Evolutionary conservation across 2,797 vertebrate species (phyloP).

Genomic region (Tenualosa ilisha): DNA sequence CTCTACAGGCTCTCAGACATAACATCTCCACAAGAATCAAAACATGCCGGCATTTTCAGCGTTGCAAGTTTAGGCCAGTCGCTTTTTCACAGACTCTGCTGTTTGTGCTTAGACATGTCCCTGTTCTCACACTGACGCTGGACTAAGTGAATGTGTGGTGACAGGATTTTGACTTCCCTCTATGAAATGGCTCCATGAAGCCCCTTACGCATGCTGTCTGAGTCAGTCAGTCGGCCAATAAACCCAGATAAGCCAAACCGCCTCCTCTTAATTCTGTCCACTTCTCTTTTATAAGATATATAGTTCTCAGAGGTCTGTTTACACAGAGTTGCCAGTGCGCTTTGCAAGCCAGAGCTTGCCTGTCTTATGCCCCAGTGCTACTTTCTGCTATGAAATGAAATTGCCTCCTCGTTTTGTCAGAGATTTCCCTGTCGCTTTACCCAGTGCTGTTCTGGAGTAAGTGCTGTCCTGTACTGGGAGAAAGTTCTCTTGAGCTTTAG

Average conservation of each 20-base stretch:
- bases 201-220: constrained; percentile 32
- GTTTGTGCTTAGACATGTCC: background rate
- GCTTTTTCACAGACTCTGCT: background rate
- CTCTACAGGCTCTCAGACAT: background rate
- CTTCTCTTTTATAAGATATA: constrained; percentile 37
- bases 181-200: constrained; percentile 28
- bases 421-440: constrained; percentile 65
- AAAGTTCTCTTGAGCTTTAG: constrained; percentile 57
- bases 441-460: constrained; percentile 58
- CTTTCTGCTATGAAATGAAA: constrained; percentile 70
- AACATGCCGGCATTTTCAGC: background rate
- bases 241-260: constrained; percentile 64
- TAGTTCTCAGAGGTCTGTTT: constrained; percentile 69
- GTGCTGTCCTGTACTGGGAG: constrained; percentile 60
- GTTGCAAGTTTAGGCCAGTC: background rate
- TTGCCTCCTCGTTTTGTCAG: constrained; percentile 72
- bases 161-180: constrained; percentile 30
- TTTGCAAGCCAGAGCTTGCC: constrained; percentile 58
- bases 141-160: constrained; percentile 23
- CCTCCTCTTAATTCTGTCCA: constrained; percentile 70
- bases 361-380: constrained; percentile 47
- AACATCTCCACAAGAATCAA: constrained; percentile 4
- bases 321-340: constrained; percentile 69
- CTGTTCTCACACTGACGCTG: background rate
- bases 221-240: constrained; percentile 62